These are phyloP conservation scores for Tokudaia muenninki DNA, from an alignment of 2,797 vertebrate species.

Conservation along the genomic window DNA sequence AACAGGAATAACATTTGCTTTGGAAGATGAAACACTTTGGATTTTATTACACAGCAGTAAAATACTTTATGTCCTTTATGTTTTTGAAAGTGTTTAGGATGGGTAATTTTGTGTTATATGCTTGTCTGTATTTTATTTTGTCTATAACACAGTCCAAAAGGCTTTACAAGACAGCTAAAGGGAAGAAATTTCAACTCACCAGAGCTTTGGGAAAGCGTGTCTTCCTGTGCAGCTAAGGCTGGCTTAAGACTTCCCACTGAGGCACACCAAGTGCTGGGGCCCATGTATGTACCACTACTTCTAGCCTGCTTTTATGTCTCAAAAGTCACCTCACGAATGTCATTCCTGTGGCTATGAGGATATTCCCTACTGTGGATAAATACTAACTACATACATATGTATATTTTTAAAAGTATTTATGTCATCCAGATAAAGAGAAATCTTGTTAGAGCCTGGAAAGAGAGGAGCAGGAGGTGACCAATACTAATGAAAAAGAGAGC, in stretches of 20 bases:
- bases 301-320: neutral
- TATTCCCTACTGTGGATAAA: slow-evolving; percentile 37
- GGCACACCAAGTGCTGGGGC: neutral
- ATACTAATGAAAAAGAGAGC: neutral
- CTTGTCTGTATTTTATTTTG: neutral
- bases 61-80: neutral
- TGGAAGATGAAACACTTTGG: slow-evolving; percentile 1
- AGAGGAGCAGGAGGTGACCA: neutral
- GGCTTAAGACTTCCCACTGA: neutral
- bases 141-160: neutral
- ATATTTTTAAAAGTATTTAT: slow-evolving; percentile 24
- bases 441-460: neutral
- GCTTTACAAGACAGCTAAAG: neutral
- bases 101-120: neutral
- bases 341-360: neutral
- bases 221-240: neutral
- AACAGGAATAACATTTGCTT: neutral
- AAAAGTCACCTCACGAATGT: neutral
- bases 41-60: neutral
- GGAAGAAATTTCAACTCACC: neutral
- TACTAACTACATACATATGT: neutral
- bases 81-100: neutral
- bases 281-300: neutral
- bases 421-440: neutral
- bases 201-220: neutral